phyloP scores from a whole-genome alignment of 1,140 invertebrate species.

The Trialeurodes vaporariorum region DNA sequence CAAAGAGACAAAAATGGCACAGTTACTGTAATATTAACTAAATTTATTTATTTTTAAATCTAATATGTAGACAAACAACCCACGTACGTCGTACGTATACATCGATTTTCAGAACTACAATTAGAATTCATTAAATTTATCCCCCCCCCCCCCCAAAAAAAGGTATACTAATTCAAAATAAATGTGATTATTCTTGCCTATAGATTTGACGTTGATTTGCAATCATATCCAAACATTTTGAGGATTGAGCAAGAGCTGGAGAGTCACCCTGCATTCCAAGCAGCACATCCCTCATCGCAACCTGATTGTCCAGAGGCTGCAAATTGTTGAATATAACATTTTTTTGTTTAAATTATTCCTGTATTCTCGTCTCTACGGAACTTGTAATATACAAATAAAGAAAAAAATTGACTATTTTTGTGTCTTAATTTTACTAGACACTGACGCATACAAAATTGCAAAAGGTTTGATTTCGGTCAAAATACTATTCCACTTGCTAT shows the following conservation, averaged over 20 bases:
- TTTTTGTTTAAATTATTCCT: too few species aligned
- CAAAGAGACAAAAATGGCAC: background rate
- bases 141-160: background rate
- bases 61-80: background rate
- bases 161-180: background rate
- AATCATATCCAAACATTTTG: constrained; percentile 72
- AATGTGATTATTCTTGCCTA: background rate
- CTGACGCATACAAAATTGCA: too few species aligned
- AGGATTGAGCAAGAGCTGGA: constrained; percentile 72
- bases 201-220: constrained; percentile 43
- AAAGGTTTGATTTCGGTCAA: too few species aligned
- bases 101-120: too few species aligned
- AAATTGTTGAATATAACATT: too few species aligned
- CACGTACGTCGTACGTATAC: background rate
- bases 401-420: too few species aligned
- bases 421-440: too few species aligned
- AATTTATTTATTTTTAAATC: background rate
- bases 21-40: background rate
- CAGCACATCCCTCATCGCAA: constrained; percentile 54
- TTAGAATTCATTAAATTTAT: background rate
- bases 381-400: too few species aligned
- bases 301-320: too few species aligned
- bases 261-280: constrained; percentile 71
- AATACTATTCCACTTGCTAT: too few species aligned
- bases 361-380: too few species aligned